Conservation (phyloP, 2,888 invertebrate species). For the Tetragnatha montana region DNA sequence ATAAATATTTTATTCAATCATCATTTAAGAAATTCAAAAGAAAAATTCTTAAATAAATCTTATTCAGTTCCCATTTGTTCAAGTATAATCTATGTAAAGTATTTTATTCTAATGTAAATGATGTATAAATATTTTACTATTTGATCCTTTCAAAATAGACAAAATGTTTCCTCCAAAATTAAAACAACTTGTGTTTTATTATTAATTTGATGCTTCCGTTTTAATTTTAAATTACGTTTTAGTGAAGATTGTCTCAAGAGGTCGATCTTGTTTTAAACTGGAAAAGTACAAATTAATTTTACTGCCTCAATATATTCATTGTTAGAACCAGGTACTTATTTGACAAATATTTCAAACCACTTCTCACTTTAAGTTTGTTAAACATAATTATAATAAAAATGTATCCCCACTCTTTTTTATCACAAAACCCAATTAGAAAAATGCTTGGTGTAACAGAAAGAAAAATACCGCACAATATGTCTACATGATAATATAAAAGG, state of each 20-base stretch:
- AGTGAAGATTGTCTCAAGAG: not conserved
- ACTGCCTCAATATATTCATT: not conserved
- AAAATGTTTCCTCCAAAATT: no score
- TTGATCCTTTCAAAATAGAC: no score
- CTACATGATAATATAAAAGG: constrained; percentile 41
- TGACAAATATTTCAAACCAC: not conserved
- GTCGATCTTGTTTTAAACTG: not conserved
- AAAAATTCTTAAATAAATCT: no score
- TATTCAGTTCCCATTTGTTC: no score
- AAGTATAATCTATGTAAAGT: no score
- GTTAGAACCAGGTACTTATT: not conserved
- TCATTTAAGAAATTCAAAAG: no score
- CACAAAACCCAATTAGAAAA: constrained; percentile 63
- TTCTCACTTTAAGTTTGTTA: not conserved
- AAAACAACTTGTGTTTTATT: no score
- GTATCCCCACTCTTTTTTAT: constrained; percentile 23
- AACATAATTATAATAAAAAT: not conserved
- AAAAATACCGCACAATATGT: constrained; percentile 17
- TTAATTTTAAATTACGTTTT: not conserved
- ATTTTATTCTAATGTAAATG: no score
- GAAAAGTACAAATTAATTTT: not conserved
- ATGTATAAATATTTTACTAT: no score
- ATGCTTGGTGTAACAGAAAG: constrained; percentile 22
- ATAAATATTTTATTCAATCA: no score
- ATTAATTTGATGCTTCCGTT: not conserved